These are phyloP conservation scores for Sus cebifrons DNA, from an alignment of 2,797 vertebrate genomes.

Conservation along the genomic window DNA sequence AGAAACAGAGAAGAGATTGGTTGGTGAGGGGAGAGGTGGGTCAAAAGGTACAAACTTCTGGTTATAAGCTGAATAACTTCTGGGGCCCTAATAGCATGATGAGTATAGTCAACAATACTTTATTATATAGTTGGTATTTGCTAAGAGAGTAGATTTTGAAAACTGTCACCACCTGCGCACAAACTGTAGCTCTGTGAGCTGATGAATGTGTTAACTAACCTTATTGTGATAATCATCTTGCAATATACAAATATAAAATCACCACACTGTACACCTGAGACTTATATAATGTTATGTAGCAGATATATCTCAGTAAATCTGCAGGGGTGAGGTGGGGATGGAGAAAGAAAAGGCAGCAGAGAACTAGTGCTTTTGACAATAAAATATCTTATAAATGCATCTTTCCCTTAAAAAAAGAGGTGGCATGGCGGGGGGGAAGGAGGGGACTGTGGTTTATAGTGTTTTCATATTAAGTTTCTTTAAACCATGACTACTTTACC, in stretches of 20 bases:
- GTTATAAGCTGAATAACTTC: background rate
- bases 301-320: background rate
- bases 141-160: background rate
- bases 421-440: fast-evolving
- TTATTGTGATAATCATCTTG: background rate
- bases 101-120: background rate
- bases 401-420: background rate
- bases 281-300: background rate
- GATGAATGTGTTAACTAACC: background rate
- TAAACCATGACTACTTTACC: slow-evolving; percentile 57
- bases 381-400: slow-evolving; percentile 20
- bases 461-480: slow-evolving; percentile 70
- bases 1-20: background rate
- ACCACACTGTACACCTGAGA: background rate
- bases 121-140: background rate
- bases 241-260: background rate
- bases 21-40: background rate
- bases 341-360: background rate
- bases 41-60: background rate
- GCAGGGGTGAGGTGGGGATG: fast-evolving
- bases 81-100: background rate
- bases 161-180: background rate
- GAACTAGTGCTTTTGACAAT: slow-evolving; percentile 21
- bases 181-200: background rate
- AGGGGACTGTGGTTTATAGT: background rate